Conservation (phyloP, 2,113 vertebrate species). For the Sinocyclocheilus anophthalmus region DNA sequence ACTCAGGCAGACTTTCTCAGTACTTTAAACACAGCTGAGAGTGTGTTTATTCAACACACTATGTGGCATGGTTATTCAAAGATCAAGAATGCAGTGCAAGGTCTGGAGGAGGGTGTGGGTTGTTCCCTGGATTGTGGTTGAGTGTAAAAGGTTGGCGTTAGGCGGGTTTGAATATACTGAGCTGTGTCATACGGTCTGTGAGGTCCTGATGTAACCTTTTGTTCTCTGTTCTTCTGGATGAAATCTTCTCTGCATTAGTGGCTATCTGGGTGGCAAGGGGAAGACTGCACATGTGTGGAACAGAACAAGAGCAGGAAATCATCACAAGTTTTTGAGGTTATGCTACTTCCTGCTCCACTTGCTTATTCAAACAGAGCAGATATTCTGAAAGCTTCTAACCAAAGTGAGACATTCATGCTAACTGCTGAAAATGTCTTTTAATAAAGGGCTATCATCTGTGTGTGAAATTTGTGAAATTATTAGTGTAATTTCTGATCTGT, state of each 20-base stretch:
- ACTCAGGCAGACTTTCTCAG: background rate
- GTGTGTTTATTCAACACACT: slow-evolving; percentile 35
- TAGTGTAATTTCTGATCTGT: background rate
- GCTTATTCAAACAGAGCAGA: slow-evolving; percentile 15
- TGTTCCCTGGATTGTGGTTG: slow-evolving; percentile 78
- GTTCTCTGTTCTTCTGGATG: background rate
- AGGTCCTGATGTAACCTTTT: slow-evolving; percentile 39
- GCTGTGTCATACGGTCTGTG: background rate
- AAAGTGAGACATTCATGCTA: background rate
- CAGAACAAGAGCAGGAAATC: slow-evolving; percentile 48
- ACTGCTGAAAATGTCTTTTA: slow-evolving; percentile 3
- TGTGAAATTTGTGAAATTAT: background rate
- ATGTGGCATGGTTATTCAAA: slow-evolving; percentile 70
- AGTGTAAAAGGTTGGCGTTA: slow-evolving; percentile 71
- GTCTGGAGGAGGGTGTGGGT: slow-evolving; percentile 75
- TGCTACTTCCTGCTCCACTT: slow-evolving; percentile 10
- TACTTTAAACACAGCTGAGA: slow-evolving; percentile 20
- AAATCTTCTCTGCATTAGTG: background rate
- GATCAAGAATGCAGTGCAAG: slow-evolving; percentile 73
- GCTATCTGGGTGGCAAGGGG: slow-evolving; percentile 22
- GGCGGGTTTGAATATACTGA: slow-evolving; percentile 55
- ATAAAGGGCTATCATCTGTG: background rate
- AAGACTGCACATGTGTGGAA: slow-evolving; percentile 4
- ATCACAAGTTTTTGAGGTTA: slow-evolving; percentile 45
- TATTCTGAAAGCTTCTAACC: background rate